A percentile compares a stretch with the other conserved stretches of the same genome.
Conservation (phyloP, 2,888 invertebrate species). For the Cyrtodaria siliqua region DNA sequence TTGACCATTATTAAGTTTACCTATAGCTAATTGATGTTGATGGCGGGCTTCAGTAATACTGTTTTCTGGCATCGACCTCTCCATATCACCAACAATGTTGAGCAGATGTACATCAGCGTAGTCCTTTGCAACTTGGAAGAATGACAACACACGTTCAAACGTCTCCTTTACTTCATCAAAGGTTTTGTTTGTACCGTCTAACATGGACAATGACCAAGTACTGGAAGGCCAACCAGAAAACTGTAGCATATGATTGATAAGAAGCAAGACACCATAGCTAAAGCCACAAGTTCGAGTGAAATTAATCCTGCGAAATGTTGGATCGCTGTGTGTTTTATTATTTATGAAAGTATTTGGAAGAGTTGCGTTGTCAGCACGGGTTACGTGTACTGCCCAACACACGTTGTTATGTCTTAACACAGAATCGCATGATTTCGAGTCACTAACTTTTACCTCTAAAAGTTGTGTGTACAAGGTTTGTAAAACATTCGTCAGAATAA, state of each 20-base stretch:
- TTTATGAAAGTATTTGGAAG: no score
- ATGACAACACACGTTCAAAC: constrained; percentile 22
- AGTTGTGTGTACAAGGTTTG: constrained; percentile 5
- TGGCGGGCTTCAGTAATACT: constrained; percentile 10
- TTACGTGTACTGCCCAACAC: no score
- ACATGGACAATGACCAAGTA: constrained; percentile 21
- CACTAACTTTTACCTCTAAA: neutral
- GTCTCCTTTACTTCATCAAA: constrained; percentile 17
- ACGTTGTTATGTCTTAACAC: no score
- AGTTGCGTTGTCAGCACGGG: no score
- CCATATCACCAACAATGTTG: neutral
- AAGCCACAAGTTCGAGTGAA: neutral
- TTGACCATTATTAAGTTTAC: no score
- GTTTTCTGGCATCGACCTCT: constrained; percentile 1
- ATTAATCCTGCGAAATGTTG: neutral
- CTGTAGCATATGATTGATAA: constrained; percentile 10
- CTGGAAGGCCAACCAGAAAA: constrained; percentile 11
- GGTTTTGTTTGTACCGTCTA: neutral
- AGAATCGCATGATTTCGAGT: no score
- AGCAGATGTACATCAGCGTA: constrained; percentile 23
- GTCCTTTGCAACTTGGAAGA: constrained; percentile 9
- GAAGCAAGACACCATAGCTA: neutral
- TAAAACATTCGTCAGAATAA: neutral
- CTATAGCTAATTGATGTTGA: constrained; percentile 21
- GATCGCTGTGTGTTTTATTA: no score